Evolutionary conservation across 2,113 vertebrate genomes (phyloP), one percentile per base, ranked within the genome.

Genomic region (Lucifuga dentata): DNA sequence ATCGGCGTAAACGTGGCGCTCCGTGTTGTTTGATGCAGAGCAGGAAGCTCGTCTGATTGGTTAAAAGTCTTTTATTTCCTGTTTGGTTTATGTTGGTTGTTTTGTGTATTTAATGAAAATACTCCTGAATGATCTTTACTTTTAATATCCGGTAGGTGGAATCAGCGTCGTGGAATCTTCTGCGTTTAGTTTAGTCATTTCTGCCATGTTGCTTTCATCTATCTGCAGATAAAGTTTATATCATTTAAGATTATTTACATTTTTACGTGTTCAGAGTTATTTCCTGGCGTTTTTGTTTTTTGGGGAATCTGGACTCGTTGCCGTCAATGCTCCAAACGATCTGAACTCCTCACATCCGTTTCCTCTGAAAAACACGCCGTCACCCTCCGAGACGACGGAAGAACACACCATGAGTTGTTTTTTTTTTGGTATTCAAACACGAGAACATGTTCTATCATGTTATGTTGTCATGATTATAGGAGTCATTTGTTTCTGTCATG

Each of bases 191-290:
- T 79, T 50, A 57, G 32, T 70, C 75, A 68, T 86, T 88, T 84
- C 80, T 82, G 50, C 74, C 5, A 8, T 48, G 39, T 88, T 80
- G 80, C 62, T 89, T 81, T 81, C 86, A 80, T 86, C 81, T 75
- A 41, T 56, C 78, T 11, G 32, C 48, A 7, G 23, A 48, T 41
- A 15, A 19, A 61, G 52, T 23, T n/a, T 9, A 13, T 5, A 8
- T 1, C 38, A 40, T 17, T 20, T 21, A 12, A 40, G 63, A 6
- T 24, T 32, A 10, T 39, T 29, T 29, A 29, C n/a, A n/a, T n/a
- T n/a, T n/a, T n/a, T n/a, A n/a, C n/a, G n/a, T n/a, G n/a, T n/a
- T n/a, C n/a, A n/a, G n/a, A n/a, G n/a, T n/a, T n/a, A n/a, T n/a
- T n/a, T n/a, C n/a, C n/a, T n/a, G 38, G 66, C 62, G 44, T 75